These are phyloP conservation scores for Anarsia innoxiella DNA, from an alignment of 2,888 invertebrate species.

Conservation along the genomic window DNA sequence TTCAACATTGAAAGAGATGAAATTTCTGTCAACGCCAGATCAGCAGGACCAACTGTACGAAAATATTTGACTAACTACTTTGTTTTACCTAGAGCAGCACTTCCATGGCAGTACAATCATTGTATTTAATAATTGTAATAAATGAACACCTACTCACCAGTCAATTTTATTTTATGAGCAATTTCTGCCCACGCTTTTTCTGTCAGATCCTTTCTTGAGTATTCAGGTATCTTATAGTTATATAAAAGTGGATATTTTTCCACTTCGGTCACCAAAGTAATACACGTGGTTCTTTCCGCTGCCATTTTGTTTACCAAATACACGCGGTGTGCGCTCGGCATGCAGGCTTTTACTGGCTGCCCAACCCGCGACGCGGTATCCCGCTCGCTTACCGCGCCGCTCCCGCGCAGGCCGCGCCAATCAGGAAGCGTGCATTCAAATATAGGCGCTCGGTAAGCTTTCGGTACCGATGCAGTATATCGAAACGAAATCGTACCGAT, in stretches of 20 bases:
- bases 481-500: slow-evolving; percentile 8
- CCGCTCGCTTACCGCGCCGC: slow-evolving; percentile 5
- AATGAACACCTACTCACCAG: slow-evolving; percentile 9
- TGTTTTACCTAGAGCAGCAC: slow-evolving; percentile 12
- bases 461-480: slow-evolving; percentile 10
- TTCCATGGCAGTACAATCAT: slow-evolving; percentile 10
- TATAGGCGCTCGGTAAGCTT: slow-evolving; percentile 9
- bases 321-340: slow-evolving; percentile 16
- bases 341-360: slow-evolving; percentile 16
- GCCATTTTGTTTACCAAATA: slow-evolving; percentile 15
- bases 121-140: slow-evolving; percentile 1
- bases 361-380: slow-evolving; percentile 6
- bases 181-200: slow-evolving; percentile 33
- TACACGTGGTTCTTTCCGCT: slow-evolving; percentile 29
- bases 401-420: slow-evolving; percentile 11
- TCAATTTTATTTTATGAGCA: slow-evolving; percentile 25
- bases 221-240: slow-evolving; percentile 30
- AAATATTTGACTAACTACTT: slow-evolving; percentile 11
- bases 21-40: slow-evolving; percentile 8
- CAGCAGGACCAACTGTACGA: slow-evolving; percentile 11
- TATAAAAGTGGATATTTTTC: slow-evolving; percentile 31
- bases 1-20: slow-evolving; percentile 11
- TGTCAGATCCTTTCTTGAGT: slow-evolving; percentile 31
- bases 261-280: slow-evolving; percentile 21
- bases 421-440: slow-evolving; percentile 11